phyloP scores from a whole-genome alignment of 2,113 vertebrate genomes.

The Corvus cornix region DNA sequence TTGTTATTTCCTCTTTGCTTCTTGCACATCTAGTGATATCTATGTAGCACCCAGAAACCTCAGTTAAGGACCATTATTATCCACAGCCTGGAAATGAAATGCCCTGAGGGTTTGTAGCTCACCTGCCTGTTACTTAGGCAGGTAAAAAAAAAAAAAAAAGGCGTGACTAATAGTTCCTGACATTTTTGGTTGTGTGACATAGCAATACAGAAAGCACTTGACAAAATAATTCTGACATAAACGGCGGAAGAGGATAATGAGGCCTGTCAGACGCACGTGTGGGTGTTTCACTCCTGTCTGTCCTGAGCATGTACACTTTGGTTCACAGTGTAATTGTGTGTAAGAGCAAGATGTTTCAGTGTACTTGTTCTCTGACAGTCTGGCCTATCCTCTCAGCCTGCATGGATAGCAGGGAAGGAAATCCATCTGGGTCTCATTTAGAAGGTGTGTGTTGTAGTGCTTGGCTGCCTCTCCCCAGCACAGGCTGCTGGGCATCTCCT shows the following conservation, averaged over 20 bases:
- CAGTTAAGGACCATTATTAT: not conserved
- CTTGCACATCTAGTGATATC: not conserved
- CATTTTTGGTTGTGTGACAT: not conserved
- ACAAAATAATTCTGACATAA: not conserved
- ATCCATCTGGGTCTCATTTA: not conserved
- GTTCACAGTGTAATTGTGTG: not conserved
- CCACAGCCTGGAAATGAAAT: not conserved
- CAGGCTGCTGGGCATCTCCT: not conserved
- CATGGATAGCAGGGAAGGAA: not conserved
- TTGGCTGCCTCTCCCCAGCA: not conserved
- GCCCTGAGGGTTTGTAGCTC: not conserved
- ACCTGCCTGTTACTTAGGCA: not conserved
- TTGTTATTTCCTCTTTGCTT: not conserved
- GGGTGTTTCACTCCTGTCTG: not conserved
- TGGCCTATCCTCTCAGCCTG: not conserved
- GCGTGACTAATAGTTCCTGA: not conserved
- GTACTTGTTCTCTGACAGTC: not conserved
- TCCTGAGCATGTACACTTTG: fast-evolving
- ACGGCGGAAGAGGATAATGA: not conserved
- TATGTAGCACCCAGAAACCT: not conserved
- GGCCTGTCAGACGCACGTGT: fast-evolving
- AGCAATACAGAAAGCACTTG: not conserved
- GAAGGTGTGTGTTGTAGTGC: not conserved
- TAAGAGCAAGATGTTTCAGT: not conserved
- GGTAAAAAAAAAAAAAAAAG: not conserved